Conservation (phyloP, 2,888 invertebrate genomes). For the Ornithoptera alexandrae region DNA sequence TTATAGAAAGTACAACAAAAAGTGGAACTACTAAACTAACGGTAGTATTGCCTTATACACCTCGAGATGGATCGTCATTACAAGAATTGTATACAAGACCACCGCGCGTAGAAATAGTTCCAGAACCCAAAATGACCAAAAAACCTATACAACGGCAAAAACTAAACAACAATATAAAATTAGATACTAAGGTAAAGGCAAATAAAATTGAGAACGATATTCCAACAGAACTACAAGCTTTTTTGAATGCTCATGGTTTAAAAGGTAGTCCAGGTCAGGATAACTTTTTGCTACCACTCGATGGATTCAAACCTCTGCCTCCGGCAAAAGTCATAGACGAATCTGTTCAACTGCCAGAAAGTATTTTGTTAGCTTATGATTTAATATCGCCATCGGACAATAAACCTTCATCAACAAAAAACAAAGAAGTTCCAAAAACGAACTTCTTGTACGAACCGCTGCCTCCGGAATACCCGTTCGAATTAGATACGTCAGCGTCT, state of each 20-base stretch:
- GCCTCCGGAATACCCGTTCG: slow-evolving; percentile 60
- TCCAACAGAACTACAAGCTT: slow-evolving; percentile 64
- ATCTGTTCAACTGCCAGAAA: slow-evolving; percentile 67
- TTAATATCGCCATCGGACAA: slow-evolving; percentile 55
- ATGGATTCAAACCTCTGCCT: slow-evolving; percentile 72
- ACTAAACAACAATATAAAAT: slow-evolving; percentile 39
- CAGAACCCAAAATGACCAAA: slow-evolving; percentile 53
- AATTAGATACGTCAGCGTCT: slow-evolving; percentile 67
- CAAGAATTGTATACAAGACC: slow-evolving; percentile 84
- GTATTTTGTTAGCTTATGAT: slow-evolving; percentile 67
- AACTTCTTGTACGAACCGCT: slow-evolving; percentile 67
- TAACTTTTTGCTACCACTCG: slow-evolving; percentile 65
- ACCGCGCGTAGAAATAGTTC: slow-evolving; percentile 81
- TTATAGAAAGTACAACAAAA: slow-evolving; percentile 55
- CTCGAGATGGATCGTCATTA: slow-evolving; percentile 77
- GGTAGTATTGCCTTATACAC: slow-evolving; percentile 84
- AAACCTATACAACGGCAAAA: slow-evolving; percentile 46
- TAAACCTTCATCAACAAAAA: slow-evolving; percentile 40
- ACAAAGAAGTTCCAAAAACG: slow-evolving; percentile 44
- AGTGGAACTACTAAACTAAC: slow-evolving; percentile 70
- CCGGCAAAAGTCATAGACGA: slow-evolving; percentile 64
- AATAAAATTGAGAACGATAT: slow-evolving; percentile 53
- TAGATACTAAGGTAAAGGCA: slow-evolving; percentile 45
- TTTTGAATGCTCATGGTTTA: slow-evolving; percentile 66
- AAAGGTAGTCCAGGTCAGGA: slow-evolving; percentile 63